phyloP scores from a whole-genome alignment of 2,113 vertebrate genomes.

The Bos indicus region DNA sequence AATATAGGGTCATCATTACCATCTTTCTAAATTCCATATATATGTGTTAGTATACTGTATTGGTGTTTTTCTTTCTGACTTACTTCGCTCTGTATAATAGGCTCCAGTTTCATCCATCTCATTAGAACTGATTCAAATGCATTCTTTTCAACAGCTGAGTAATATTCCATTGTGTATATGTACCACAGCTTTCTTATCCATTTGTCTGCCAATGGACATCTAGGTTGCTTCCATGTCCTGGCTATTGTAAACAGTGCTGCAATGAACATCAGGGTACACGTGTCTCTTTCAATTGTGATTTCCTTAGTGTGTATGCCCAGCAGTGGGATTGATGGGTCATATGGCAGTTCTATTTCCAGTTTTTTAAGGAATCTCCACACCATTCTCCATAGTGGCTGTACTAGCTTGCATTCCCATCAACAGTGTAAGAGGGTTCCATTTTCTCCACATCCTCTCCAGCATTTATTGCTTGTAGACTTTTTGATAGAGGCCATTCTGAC shows the following conservation, averaged over 20 bases:
- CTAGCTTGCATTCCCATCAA: neutral
- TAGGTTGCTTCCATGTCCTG: neutral
- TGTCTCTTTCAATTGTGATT: neutral
- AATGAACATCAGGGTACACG: accelerated
- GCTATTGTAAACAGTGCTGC: neutral
- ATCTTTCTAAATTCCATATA: neutral
- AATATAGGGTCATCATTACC: accelerated
- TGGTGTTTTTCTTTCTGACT: neutral
- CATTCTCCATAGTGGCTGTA: neutral
- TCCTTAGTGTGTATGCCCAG: neutral
- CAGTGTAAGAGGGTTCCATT: neutral
- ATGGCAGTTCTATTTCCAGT: neutral
- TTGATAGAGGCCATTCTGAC: neutral
- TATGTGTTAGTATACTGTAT: neutral
- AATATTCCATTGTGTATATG: neutral
- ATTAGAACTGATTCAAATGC: neutral
- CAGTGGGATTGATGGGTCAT: neutral
- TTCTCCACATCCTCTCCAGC: neutral
- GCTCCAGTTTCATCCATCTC: neutral
- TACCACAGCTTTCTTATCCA: neutral
- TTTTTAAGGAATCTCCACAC: neutral
- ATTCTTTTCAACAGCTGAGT: neutral
- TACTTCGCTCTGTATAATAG: neutral
- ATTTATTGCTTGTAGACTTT: neutral
- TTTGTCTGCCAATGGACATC: neutral